Base-by-base conservation (phyloP, 2,888 invertebrate species). In the Drosophila gaucha region DNA sequence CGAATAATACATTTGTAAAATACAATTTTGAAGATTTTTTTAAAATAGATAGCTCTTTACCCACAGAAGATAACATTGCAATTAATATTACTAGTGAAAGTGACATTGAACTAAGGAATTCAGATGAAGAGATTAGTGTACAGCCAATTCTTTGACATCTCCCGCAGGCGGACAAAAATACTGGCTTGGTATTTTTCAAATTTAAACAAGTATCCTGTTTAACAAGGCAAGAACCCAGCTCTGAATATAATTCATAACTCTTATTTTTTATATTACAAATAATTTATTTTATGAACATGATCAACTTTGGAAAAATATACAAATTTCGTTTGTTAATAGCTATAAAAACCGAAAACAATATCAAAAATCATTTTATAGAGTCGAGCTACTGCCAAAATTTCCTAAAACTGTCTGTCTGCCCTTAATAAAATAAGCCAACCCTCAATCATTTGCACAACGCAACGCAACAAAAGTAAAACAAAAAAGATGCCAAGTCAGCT, bases 401-500 rank as follows among this genome's bases (percentile, higher is more conserved):
- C 12, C 26, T 16, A 63, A 60, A 47, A 54, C 47, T 57, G 28
- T 60, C 39, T 72, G 47, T 55, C 58, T 47, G 66, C 31, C 83
- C 58, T 65, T 55, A 56, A 74, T 78, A 56, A 74, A 68, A 63
- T 44, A 66, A 68, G 50, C 50, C 63, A 72, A 67, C 54, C 72
- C 76, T 72, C 55, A 56, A 78, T 71, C 38, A 78, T 74, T 78
- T 67, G 54, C 78, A 60, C 58, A 54, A 52, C 47, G 36, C 18
- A 8, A 36, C 36, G 33, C 35, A 49, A 22, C 5, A 57, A 38
- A 62, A 49, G 51, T 54, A 57, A 55, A 63, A 75, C 62, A 44
- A 60, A 44, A 60, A 75, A 62, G 49, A 63, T 80, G 79, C 75
- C 72, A 69, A 82, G 79, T 78, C 76, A 78, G 78, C 76, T 26